Evolutionary conservation across 2,113 vertebrate genomes (phyloP).

Genomic region (Notarius lentiginosus): DNA sequence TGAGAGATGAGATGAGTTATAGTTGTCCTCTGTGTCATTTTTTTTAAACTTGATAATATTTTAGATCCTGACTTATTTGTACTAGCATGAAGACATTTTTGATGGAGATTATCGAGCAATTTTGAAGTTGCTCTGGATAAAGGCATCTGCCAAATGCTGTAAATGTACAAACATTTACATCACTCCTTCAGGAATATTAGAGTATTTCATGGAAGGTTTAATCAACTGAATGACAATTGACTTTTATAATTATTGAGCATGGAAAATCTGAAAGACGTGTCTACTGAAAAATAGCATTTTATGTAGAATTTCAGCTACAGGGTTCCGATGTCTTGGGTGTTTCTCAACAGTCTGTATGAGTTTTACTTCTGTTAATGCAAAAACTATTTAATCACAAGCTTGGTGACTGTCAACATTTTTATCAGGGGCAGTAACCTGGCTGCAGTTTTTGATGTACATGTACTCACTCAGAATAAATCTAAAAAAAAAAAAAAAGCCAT

Average conservation of each 20-base stretch:
- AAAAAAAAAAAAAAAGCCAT: constrained; percentile 30
- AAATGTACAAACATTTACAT: not conserved
- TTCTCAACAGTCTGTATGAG: not conserved
- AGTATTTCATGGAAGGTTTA: not conserved
- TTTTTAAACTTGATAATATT: not conserved
- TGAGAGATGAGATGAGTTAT: not conserved
- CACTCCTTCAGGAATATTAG: not conserved
- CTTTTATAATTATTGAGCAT: not conserved
- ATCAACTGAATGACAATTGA: not conserved
- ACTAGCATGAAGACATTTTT: not conserved
- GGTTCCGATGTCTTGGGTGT: not conserved
- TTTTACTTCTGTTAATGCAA: not conserved
- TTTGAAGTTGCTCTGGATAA: not conserved
- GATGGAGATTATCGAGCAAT: not conserved
- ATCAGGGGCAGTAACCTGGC: not conserved
- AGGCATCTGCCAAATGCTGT: not conserved
- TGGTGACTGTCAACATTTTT: not conserved
- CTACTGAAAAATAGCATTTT: not conserved
- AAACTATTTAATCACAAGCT: not conserved
- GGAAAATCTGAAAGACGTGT: not conserved
- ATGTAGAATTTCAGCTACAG: not conserved
- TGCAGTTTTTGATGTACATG: not conserved
- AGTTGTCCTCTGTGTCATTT: too few relatives aligned
- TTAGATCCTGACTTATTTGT: not conserved
- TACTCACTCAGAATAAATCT: constrained; percentile 51